Evolutionary conservation across 92 coral and sea anemone species (phyloP).

Genomic region (Epizoanthus rinbou): DNA sequence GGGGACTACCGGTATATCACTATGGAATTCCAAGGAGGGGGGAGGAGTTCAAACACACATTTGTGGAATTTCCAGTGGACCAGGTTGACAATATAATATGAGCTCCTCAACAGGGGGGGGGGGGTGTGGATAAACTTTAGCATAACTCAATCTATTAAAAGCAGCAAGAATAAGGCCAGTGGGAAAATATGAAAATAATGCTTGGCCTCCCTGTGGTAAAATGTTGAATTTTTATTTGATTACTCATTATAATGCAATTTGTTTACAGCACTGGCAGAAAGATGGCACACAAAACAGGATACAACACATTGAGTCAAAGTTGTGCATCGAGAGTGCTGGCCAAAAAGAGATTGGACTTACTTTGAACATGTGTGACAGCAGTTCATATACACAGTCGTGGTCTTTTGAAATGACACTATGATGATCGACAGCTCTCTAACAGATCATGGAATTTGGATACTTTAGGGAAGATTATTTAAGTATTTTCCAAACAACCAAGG

Average conservation of each 20-base stretch:
- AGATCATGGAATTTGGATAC: not conserved
- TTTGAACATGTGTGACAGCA: slow-evolving; percentile 64
- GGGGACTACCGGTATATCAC: too few relatives aligned
- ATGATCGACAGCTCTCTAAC: not conserved
- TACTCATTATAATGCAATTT: not conserved
- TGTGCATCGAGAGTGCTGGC: slow-evolving; percentile 85
- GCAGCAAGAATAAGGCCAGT: too few relatives aligned
- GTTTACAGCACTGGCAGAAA: slow-evolving; percentile 85
- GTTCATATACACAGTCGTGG: slow-evolving; percentile 78
- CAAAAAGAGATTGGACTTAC: slow-evolving; percentile 80
- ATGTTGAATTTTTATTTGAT: too few relatives aligned
- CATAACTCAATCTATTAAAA: too few relatives aligned
- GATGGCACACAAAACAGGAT: slow-evolving; percentile 68
- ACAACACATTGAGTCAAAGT: slow-evolving; percentile 75
- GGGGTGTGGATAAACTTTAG: too few relatives aligned
- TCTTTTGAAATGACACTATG: slow-evolving; percentile 80
- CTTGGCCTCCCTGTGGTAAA: too few relatives aligned
- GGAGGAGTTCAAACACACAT: too few relatives aligned
- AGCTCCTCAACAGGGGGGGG: too few relatives aligned
- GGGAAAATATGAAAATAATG: too few relatives aligned
- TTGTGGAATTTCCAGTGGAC: too few relatives aligned
- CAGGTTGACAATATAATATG: too few relatives aligned
- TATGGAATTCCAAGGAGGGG: too few relatives aligned
- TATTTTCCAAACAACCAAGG: slow-evolving; percentile 3
- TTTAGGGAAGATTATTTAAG: not conserved